A percentile compares a stretch with the other conserved stretches of the same genome.
phyloP scores from a whole-genome alignment of 2,888 invertebrate species.

The Apomyelois bistriatella region DNA sequence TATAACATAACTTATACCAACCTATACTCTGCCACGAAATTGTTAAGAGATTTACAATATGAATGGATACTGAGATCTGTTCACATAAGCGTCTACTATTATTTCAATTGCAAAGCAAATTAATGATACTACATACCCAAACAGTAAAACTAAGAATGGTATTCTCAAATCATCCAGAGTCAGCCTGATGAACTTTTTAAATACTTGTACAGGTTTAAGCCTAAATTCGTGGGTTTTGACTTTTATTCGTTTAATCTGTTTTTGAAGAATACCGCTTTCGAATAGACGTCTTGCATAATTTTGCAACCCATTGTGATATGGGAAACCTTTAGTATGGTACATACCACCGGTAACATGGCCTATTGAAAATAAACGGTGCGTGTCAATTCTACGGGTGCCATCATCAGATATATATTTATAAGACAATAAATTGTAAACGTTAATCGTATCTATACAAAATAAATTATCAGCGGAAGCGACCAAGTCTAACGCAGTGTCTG shows the following conservation, averaged over 20 bases:
- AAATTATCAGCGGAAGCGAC: conserved; percentile 34
- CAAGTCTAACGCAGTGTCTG: conserved; percentile 34
- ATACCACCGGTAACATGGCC: conserved; percentile 32
- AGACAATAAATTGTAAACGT: conserved; percentile 36
- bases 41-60: conserved; percentile 5
- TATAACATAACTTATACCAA: no score
- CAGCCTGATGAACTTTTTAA: conserved; percentile 5
- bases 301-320: conserved; percentile 37
- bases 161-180: conserved; percentile 18
- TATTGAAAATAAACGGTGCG: conserved; percentile 30
- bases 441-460: conserved; percentile 41
- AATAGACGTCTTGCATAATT: conserved; percentile 34
- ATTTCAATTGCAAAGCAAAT: conserved; percentile 16
- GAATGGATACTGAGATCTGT: not conserved
- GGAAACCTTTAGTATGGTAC: conserved; percentile 44
- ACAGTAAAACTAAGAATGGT: conserved; percentile 17
- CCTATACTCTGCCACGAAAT: no score
- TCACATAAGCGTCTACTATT: not conserved
- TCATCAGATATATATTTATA: conserved; percentile 34
- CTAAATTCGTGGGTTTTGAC: not conserved
- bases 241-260: not conserved
- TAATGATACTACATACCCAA: conserved; percentile 17
- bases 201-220: not conserved
- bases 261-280: conserved; percentile 43
- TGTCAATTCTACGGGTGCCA: conserved; percentile 37